phyloP scores from a whole-genome alignment of 2,113 vertebrate species.

The Xiphophorus hellerii region DNA sequence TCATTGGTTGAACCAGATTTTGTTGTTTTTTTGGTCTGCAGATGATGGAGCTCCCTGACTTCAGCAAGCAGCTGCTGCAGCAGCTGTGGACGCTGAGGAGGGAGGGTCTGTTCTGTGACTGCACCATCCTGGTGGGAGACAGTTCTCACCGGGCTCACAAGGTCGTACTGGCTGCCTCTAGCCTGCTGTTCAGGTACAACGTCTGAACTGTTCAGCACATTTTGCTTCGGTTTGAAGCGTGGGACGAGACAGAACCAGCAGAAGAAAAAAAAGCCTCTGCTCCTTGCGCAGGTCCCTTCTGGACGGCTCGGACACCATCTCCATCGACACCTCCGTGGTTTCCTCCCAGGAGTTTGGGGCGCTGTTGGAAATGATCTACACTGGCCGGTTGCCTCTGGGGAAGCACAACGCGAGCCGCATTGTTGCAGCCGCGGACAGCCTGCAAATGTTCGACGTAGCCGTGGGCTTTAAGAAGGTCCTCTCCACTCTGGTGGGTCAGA shows the following conservation, averaged over 20 bases:
- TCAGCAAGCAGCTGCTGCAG: conserved; percentile 87
- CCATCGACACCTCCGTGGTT: conserved; percentile 84
- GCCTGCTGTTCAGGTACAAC: conserved; percentile 85
- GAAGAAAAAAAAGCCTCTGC: background rate
- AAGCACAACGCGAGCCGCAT: conserved; percentile 88
- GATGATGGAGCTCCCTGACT: conserved; percentile 86
- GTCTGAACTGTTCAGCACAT: background rate
- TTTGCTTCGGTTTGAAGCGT: background rate
- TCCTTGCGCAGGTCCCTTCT: conserved; percentile 77
- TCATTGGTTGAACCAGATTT: background rate
- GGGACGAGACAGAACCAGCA: background rate
- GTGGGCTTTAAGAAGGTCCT: conserved; percentile 88
- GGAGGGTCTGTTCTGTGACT: conserved; percentile 88
- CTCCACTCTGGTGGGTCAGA: conserved; percentile 78
- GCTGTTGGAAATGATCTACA: conserved; percentile 88
- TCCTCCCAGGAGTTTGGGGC: conserved; percentile 86
- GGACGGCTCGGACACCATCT: conserved; percentile 85
- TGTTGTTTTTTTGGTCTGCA: too few species aligned
- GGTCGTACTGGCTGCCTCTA: conserved; percentile 89
- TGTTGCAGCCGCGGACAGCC: conserved; percentile 85
- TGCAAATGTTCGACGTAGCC: conserved; percentile 94
- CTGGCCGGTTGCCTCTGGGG: conserved; percentile 84
- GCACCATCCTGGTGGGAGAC: conserved; percentile 84
- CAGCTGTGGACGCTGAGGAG: conserved; percentile 85
- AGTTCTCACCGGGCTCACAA: conserved; percentile 85